These are phyloP conservation scores for Aphelenchoides bicaudatus DNA, from an alignment of 2,888 invertebrate genomes.

Conservation along the genomic window DNA sequence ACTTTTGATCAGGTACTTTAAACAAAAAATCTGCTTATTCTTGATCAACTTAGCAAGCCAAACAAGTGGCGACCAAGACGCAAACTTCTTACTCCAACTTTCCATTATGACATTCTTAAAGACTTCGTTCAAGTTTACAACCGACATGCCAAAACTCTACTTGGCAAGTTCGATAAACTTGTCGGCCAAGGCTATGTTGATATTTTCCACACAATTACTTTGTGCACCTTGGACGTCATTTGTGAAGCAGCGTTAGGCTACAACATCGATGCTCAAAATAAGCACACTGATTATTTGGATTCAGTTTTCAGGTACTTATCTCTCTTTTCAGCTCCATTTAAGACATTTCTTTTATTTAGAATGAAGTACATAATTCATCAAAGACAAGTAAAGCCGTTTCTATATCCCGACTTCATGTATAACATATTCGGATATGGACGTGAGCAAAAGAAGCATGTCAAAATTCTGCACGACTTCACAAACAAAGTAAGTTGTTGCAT, in stretches of 20 bases:
- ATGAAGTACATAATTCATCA: slow-evolving; percentile 45
- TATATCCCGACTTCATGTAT: slow-evolving; percentile 63
- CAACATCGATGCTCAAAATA: slow-evolving; percentile 53
- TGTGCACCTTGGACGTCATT: slow-evolving; percentile 64
- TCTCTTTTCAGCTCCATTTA: background rate
- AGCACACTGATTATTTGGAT: slow-evolving; percentile 51
- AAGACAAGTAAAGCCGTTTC: slow-evolving; percentile 62
- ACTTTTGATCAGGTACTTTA: slow-evolving; percentile 63
- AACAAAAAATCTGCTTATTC: slow-evolving; percentile 2
- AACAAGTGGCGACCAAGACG: slow-evolving; percentile 63
- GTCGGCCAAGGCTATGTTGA: slow-evolving; percentile 38
- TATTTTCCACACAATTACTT: slow-evolving; percentile 55
- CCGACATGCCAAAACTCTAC: slow-evolving; percentile 61
- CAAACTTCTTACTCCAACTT: slow-evolving; percentile 64
- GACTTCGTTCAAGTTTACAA: slow-evolving; percentile 64
- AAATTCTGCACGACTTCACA: slow-evolving; percentile 64
- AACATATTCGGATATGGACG: slow-evolving; percentile 61
- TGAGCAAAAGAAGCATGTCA: slow-evolving; percentile 61
- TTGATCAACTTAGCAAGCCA: slow-evolving; percentile 43
- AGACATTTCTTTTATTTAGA: background rate
- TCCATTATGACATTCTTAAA: slow-evolving; percentile 64
- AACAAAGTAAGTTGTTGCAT: slow-evolving; percentile 39
- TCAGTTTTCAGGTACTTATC: slow-evolving; percentile 48
- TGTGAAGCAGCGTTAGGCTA: slow-evolving; percentile 61
- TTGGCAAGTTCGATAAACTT: slow-evolving; percentile 44